Evolutionary conservation across 2,113 vertebrate genomes (phyloP).

Genomic region (Dasyprocta punctata): DNA sequence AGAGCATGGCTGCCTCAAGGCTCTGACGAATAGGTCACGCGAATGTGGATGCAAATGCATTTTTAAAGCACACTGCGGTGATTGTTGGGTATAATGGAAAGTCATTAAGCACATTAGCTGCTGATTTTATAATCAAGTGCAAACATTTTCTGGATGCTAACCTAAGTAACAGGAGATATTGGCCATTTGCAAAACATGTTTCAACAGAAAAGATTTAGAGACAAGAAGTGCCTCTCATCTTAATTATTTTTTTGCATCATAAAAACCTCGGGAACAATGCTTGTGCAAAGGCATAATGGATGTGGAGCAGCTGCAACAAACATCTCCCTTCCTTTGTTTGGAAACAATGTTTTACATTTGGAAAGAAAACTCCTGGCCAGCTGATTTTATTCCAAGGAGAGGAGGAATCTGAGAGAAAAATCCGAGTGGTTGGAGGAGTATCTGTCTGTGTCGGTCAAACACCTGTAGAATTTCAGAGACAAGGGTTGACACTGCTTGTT

Average conservation of each 20-base stretch:
- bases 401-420: slow-evolving; percentile 73
- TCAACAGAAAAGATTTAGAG: slow-evolving; percentile 76
- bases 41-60: slow-evolving; percentile 60
- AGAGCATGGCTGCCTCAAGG: slow-evolving; percentile 4
- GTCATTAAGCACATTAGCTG: slow-evolving; percentile 78
- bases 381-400: slow-evolving; percentile 79
- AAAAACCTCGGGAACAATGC: slow-evolving; percentile 70
- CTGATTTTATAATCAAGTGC: slow-evolving; percentile 77
- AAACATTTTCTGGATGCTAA: slow-evolving; percentile 73
- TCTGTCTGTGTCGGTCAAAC: slow-evolving; percentile 73
- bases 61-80: slow-evolving; percentile 64
- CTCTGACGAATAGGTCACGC: slow-evolving; percentile 56
- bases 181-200: slow-evolving; percentile 79
- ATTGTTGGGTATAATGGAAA: slow-evolving; percentile 72
- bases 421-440: slow-evolving; percentile 67
- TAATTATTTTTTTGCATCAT: slow-evolving; percentile 80
- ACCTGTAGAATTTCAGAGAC: slow-evolving; percentile 59
- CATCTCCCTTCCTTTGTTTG: slow-evolving; percentile 80
- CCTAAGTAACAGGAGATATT: slow-evolving; percentile 78
- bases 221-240: slow-evolving; percentile 78
- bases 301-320: slow-evolving; percentile 75
- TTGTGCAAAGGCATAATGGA: slow-evolving; percentile 67
- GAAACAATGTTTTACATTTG: slow-evolving; percentile 68
- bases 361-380: slow-evolving; percentile 75
- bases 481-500: slow-evolving; percentile 62